Percentiles rank a stretch among this genome's conserved stretches.
Conservation (phyloP, 2,888 invertebrate species). For the Drosophila ezoana region DNA sequence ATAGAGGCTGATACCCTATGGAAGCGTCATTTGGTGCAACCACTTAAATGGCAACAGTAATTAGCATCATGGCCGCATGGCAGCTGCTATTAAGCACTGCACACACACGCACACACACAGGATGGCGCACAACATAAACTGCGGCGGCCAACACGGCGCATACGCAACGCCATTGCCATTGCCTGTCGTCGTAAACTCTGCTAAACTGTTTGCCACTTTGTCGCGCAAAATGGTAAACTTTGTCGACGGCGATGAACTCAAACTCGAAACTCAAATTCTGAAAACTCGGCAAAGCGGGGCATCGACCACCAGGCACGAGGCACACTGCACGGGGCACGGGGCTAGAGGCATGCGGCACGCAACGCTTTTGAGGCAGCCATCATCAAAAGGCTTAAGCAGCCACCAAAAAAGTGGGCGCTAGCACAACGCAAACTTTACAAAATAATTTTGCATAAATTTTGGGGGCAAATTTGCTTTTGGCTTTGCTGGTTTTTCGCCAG, state of each 20-base stretch:
- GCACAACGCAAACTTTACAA: constrained; percentile 71
- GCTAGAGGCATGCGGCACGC: too few relatives aligned
- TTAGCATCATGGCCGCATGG: constrained; percentile 78
- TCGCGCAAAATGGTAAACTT: constrained; percentile 80
- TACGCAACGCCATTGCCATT: constrained; percentile 60
- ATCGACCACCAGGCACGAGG: constrained; percentile 26
- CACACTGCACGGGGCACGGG: neutral
- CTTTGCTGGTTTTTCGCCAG: constrained; percentile 54
- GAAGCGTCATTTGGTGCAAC: constrained; percentile 73
- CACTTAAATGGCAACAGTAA: constrained; percentile 78
- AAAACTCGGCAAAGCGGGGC: constrained; percentile 32
- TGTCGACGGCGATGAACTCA: constrained; percentile 75
- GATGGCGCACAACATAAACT: constrained; percentile 23
- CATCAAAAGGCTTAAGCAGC: constrained; percentile 79
- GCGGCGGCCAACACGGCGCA: constrained; percentile 65
- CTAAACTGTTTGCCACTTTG: constrained; percentile 81
- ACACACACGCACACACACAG: constrained; percentile 28
- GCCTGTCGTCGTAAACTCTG: constrained; percentile 79
- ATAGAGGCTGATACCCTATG: constrained; percentile 33
- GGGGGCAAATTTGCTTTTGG: constrained; percentile 75
- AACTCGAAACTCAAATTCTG: constrained; percentile 58
- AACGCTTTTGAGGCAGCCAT: constrained; percentile 44
- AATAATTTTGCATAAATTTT: constrained; percentile 83
- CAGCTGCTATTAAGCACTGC: constrained; percentile 77
- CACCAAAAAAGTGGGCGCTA: constrained; percentile 65